Evolutionary conservation across 2,113 vertebrate genomes (phyloP), one percentile per base, ranked within the genome.

Genomic region (Cynoglossus semilaevis): DNA sequence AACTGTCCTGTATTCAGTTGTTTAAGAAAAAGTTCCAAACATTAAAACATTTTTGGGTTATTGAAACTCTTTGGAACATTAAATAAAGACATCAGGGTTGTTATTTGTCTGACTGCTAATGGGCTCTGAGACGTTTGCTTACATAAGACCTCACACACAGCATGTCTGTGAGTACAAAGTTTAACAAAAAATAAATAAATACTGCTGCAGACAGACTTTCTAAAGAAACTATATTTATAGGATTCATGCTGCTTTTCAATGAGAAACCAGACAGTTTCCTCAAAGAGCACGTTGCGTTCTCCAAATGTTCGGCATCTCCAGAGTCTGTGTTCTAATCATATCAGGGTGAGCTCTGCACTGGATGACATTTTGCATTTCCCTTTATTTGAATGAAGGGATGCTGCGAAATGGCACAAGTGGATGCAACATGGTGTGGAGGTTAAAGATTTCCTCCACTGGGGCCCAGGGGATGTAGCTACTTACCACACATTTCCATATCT

Each of bases 401-500:
- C 36, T 53, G 19, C 58, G 35, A 54, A 59, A 74, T 72, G 70
- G 64, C 34, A 12, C 57, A 51, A 70, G 48, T 62, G 64, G 46
- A 76, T 40, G 53, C 51, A 73, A 46, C 54, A 43, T 63, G 7
- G 11, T 47, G 40, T 54, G 54, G 50, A 54, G 48, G 64, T 66
- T 51, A 75, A 37, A 70, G 46, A 62, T 67, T 80, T 65, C 2
- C 0, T 76, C 22, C 22, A 70, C 68, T 45, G 55, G 53, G 36
- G 71, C 66, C 70, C 54, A 67, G 51, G 53, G 80, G 68, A 67
- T 47, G 61, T 53, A 71, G 70, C 79, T 74, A 70, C 54, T 71
- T 50, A 63, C 69, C 29, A 4, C 63, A 65, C 58, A 78, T 85
- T 85, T 82, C 65, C 70, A 68, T 79, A 72, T 67, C 67, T 68